These are phyloP conservation scores for Stenolophus ochropezus DNA, from an alignment of 2,888 invertebrate species.

Conservation along the genomic window DNA sequence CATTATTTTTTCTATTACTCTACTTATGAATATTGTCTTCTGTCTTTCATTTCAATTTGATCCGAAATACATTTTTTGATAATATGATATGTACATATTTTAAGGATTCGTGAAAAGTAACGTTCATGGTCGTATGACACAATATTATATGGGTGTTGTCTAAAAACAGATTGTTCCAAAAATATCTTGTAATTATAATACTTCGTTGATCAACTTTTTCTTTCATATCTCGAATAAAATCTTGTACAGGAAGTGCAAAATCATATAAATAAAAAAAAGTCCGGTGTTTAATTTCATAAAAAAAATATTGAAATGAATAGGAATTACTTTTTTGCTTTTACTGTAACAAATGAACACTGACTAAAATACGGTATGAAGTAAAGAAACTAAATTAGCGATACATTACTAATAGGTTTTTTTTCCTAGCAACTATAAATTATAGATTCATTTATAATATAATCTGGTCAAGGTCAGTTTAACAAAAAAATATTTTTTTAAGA, in stretches of 20 bases:
- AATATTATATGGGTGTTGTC: conserved; percentile 27
- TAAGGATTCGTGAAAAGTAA: neutral
- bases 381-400: neutral
- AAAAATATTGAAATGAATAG: neutral
- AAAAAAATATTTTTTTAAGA: neutral
- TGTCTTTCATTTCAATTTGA: too few relatives aligned
- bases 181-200: conserved; percentile 28
- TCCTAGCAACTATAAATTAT: neutral
- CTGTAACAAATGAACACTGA: neutral
- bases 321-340: neutral
- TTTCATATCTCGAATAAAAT: conserved; percentile 1
- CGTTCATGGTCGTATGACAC: conserved; percentile 35
- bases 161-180: conserved; percentile 4
- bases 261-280: neutral
- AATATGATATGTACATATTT: too few relatives aligned
- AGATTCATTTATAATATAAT: neutral
- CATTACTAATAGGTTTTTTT: neutral
- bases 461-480: neutral
- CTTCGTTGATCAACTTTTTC: conserved; percentile 14
- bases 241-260: conserved; percentile 25
- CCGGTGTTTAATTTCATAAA: conserved; percentile 13
- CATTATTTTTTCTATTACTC: too few relatives aligned
- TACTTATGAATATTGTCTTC: too few relatives aligned
- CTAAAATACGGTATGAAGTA: neutral
- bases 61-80: too few relatives aligned